A percentile compares a stretch with the other conserved stretches of the same genome.
phyloP scores from a whole-genome alignment of 2,888 invertebrate species.

The Molanna angustata region DNA sequence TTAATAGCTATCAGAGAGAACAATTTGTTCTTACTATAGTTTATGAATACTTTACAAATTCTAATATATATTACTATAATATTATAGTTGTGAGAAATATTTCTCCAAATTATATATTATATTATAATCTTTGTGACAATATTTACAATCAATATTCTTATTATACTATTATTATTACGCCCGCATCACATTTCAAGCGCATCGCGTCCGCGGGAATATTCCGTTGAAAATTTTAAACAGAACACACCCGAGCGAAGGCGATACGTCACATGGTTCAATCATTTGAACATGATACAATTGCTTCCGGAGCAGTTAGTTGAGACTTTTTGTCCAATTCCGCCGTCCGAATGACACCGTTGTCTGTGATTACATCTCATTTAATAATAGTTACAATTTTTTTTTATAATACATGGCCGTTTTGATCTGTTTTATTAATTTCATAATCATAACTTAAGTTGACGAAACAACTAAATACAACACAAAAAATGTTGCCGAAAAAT shows the following conservation, averaged over 20 bases:
- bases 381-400: slow-evolving; percentile 1
- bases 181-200: no score
- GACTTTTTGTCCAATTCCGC: slow-evolving; percentile 13
- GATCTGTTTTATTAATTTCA: slow-evolving; percentile 15
- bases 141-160: slow-evolving; percentile 9
- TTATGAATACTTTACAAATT: slow-evolving; percentile 23
- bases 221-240: no score
- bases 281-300: slow-evolving; percentile 3
- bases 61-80: no score
- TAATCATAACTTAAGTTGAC: slow-evolving; percentile 13
- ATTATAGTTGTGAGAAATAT: no score
- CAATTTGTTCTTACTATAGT: slow-evolving; percentile 22
- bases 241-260: no score
- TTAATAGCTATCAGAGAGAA: slow-evolving; percentile 14
- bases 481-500: slow-evolving; percentile 22
- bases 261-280: no score
- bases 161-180: no score
- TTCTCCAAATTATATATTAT: no score
- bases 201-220: no score
- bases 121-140: background rate
- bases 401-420: slow-evolving; percentile 21
- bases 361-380: slow-evolving; percentile 3
- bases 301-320: slow-evolving; percentile 23
- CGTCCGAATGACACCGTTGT: slow-evolving; percentile 22
- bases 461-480: slow-evolving; percentile 18